phyloP scores from a whole-genome alignment of 2,797 vertebrate genomes.

The Enteromius unitaeniatus region DNA sequence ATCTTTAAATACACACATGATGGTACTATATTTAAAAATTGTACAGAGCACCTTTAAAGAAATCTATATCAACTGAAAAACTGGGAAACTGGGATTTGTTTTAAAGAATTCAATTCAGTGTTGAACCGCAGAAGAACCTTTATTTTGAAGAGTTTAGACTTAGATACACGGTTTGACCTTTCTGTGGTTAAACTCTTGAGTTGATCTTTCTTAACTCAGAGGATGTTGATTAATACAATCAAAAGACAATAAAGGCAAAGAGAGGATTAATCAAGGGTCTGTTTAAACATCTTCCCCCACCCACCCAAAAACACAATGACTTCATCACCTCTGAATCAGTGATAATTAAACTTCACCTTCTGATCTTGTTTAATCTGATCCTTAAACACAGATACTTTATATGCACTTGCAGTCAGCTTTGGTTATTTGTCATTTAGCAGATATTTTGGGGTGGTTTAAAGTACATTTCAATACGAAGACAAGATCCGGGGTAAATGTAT shows the following conservation, averaged over 20 bases:
- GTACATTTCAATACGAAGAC: background rate
- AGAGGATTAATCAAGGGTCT: conserved; percentile 23
- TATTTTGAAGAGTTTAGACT: conserved; percentile 24
- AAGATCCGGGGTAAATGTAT: background rate
- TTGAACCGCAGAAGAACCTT: background rate
- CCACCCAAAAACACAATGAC: conserved; percentile 43
- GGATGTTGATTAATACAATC: conserved; percentile 46
- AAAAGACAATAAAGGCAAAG: conserved; percentile 42
- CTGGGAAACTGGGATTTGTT: background rate
- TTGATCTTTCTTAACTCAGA: background rate
- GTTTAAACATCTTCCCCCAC: conserved; percentile 4
- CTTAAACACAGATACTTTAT: background rate
- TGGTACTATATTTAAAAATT: background rate
- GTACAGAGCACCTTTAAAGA: background rate
- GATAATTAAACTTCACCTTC: background rate
- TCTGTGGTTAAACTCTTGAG: background rate
- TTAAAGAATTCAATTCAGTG: background rate
- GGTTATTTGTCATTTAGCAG: conserved; percentile 22
- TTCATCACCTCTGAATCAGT: background rate
- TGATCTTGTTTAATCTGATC: background rate
- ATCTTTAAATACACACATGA: background rate
- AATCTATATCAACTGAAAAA: background rate
- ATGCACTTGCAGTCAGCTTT: conserved; percentile 13
- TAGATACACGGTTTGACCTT: background rate
- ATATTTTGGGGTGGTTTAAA: conserved; percentile 8